Percentiles rank a stretch among this genome's conserved stretches.
Conservation (phyloP, 1,140 invertebrate species). For the Drosophila pseudoobscura region DNA sequence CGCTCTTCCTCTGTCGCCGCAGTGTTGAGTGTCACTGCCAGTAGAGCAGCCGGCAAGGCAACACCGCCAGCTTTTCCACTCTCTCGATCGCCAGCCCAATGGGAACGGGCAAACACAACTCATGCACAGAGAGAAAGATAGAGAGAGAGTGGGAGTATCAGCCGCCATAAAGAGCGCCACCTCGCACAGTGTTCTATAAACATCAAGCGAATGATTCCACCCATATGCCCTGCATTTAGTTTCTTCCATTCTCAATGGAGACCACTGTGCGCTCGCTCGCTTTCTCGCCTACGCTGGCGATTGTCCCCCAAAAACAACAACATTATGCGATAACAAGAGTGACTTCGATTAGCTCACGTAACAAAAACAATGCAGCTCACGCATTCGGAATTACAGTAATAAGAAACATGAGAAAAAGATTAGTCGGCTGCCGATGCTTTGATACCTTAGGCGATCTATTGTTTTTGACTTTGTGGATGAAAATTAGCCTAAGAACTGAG, state of each 20-base stretch:
- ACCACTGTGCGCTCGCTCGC: constrained; percentile 2
- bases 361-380: constrained; percentile 48
- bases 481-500: too few species aligned
- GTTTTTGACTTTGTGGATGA: too few species aligned
- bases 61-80: constrained; percentile 1
- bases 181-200: constrained; percentile 8
- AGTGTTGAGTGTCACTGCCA: constrained; percentile 71
- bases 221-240: too few species aligned
- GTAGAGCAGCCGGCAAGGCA: constrained; percentile 51
- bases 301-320: constrained; percentile 41
- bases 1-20: constrained; percentile 31
- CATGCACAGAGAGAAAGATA: background rate
- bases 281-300: constrained; percentile 38
- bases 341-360: constrained; percentile 59
- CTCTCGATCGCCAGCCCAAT: background rate
- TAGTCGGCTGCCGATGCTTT: constrained; percentile 10
- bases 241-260: too few species aligned
- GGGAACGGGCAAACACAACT: background rate
- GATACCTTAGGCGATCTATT: too few species aligned
- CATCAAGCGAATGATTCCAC: too few species aligned
- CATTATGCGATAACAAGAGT: constrained; percentile 64
- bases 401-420: constrained; percentile 36
- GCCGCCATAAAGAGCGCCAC: too few species aligned
- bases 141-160: constrained; percentile 7
- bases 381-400: constrained; percentile 33